Percentiles rank a stretch among this genome's conserved stretches.
Evolutionary conservation across 2,113 vertebrate genomes (phyloP).

Genomic region (Chionodraco myersi): DNA sequence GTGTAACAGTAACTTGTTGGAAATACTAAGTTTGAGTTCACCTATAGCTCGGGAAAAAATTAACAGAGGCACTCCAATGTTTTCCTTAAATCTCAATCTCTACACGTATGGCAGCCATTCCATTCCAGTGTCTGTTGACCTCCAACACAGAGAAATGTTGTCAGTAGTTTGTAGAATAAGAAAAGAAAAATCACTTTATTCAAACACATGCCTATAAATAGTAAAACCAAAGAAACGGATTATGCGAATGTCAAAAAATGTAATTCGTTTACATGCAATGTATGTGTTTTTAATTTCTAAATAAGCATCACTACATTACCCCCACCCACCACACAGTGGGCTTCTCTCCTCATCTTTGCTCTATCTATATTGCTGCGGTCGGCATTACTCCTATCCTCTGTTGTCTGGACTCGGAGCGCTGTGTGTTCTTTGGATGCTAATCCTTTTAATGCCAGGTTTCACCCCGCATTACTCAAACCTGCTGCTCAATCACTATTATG

Average conservation of each 20-base stretch:
- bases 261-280: not conserved
- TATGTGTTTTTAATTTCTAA: not conserved
- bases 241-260: too few species aligned
- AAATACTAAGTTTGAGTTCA: not conserved
- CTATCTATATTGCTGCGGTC: conserved; percentile 30
- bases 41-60: too few species aligned
- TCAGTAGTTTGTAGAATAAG: too few species aligned
- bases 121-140: too few species aligned
- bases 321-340: not conserved
- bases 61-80: too few species aligned
- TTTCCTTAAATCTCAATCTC: too few species aligned
- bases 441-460: conserved; percentile 75
- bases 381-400: conserved; percentile 42
- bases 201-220: too few species aligned
- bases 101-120: too few species aligned
- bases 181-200: too few species aligned
- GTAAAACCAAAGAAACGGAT: too few species aligned
- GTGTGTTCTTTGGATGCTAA: conserved; percentile 73
- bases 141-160: too few species aligned
- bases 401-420: conserved; percentile 44
- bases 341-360: not conserved
- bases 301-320: not conserved
- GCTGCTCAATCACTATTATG: conserved; percentile 65
- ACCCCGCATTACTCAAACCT: conserved; percentile 72
- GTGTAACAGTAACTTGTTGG: not conserved